Evolutionary conservation across 2,888 invertebrate genomes (phyloP).

Genomic region (Ferdinandea cuprea): DNA sequence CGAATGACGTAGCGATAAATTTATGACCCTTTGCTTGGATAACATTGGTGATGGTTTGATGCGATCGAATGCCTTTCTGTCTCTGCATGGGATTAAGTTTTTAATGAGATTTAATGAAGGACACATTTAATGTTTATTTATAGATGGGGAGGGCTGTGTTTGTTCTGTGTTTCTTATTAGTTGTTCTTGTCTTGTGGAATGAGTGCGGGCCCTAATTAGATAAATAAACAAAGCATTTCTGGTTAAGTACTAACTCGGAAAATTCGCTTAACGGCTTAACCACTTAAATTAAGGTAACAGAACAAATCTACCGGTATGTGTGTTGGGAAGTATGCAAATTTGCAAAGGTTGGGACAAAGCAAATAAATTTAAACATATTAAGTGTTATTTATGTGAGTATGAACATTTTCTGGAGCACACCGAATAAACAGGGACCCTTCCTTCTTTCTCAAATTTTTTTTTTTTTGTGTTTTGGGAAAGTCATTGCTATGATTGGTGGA

Average conservation of each 20-base stretch:
- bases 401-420: too few relatives aligned
- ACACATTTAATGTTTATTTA: constrained; percentile 31
- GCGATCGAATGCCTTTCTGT: constrained; percentile 18
- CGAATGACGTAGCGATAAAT: constrained; percentile 10
- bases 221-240: constrained; percentile 28
- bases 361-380: too few relatives aligned
- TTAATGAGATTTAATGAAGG: constrained; percentile 62
- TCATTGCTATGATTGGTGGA: too few relatives aligned
- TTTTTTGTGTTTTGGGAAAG: too few relatives aligned
- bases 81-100: constrained; percentile 41
- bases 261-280: neutral
- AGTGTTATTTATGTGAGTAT: too few relatives aligned
- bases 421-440: too few relatives aligned
- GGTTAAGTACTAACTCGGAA: neutral
- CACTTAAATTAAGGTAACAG: neutral
- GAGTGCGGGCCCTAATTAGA: constrained; percentile 24
- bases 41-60: constrained; percentile 8
- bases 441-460: too few relatives aligned
- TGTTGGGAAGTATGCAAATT: too few relatives aligned
- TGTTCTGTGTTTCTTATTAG: neutral
- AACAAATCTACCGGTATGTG: too few relatives aligned
- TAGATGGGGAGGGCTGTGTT: constrained; percentile 1
- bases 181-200: neutral
- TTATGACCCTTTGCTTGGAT: constrained; percentile 35
- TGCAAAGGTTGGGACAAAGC: too few relatives aligned